Evolutionary conservation across 2,888 invertebrate genomes (phyloP), one percentile per base, ranked within the genome.

Genomic region (Trachelus tabidus): DNA sequence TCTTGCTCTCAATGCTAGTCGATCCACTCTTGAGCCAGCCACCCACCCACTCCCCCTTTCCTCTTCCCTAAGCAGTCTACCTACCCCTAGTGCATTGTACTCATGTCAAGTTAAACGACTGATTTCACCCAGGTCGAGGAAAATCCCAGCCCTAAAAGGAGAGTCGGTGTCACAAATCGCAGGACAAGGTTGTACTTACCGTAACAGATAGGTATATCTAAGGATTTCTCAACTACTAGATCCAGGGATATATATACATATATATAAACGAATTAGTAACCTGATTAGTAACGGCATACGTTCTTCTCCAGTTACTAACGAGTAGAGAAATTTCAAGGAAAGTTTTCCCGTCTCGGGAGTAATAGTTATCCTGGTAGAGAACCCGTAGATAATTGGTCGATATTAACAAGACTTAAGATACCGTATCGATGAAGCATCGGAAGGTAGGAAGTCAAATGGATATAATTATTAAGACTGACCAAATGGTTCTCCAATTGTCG

Each of bases 41-140:
- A 31, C 11, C 33, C 71, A 33, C 33, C 71, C 71, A 34, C 23
- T 34, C 34, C 9, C 23, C 77, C 75, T 79, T 71, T 78, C 81
- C 77, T 77, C 69, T 33, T 23, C 56, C 23, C 56, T 56, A 23
- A 56, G 15, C 56, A 56, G 56, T 34, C 40, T n/a, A 34, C 31
- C 75, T 73, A 56, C 40, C 56, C 68, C 75, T 68, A 31, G 35
- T 34, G 34, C n/a, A 23, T 33, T 68, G 11, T 40, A 69, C 77
- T 79, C 79, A 74, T 76, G 79, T 84, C 83, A 80, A 76, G 81
- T 81, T 83, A 78, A 79, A 79, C 77, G 79, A 83, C 81, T 81
- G 81, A 84, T 84, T 81, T 76, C 73, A 34, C n/a, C 34, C 15
- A 23, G 34, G 71, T 73, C 74, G 76, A 75, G 75, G 78, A 71